Evolutionary conservation across 2,888 invertebrate genomes (phyloP), one percentile per base, ranked within the genome.

Genomic region (Megaustenia siamemsis): DNA sequence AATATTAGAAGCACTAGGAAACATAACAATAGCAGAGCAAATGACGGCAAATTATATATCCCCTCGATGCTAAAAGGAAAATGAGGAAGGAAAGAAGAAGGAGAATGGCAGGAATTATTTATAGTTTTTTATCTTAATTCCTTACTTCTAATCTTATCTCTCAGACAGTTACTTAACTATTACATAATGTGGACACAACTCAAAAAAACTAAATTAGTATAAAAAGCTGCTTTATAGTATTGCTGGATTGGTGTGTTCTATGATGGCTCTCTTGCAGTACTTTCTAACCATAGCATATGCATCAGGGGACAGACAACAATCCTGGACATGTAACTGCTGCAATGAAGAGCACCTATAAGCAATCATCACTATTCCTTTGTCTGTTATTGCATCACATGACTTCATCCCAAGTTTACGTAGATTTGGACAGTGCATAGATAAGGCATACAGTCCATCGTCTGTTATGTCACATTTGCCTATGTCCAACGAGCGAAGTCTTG

Each of bases 391-490:
- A 95, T 98, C 98, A 95, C 98, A 98, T 91, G 97, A 97, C 91
- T 97, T 96, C 82, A 98, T 95, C 87, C 97, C 97, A 78, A 98
- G 95, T 94, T 98, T 98, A 94, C 97, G 97, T 82, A 98, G 95
- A 93, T 98, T 98, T 0, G 97, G 97, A 87, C 93, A 92, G 86
- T 92, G 89, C 89, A 97, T 96, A 0, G 98, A 97, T 2, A 98
- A 95, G 8, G 97, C 97, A 92, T 97, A 95, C 78, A 98, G 94
- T 0, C 98, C 98, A 43, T 97, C 96, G 94, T 98, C 98, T 45
- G 97, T 97, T 0, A 98, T 96, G 94, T 98, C 98, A 94, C 98
- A 98, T 93, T 98, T 98, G 12, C 98, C 98, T 77, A 98, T 96
- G 93, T 98, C 98, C 15, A 98, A 94, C 0, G 98, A 98, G 81